phyloP scores from a whole-genome alignment of 2,113 vertebrate species.

The Gobius niger region DNA sequence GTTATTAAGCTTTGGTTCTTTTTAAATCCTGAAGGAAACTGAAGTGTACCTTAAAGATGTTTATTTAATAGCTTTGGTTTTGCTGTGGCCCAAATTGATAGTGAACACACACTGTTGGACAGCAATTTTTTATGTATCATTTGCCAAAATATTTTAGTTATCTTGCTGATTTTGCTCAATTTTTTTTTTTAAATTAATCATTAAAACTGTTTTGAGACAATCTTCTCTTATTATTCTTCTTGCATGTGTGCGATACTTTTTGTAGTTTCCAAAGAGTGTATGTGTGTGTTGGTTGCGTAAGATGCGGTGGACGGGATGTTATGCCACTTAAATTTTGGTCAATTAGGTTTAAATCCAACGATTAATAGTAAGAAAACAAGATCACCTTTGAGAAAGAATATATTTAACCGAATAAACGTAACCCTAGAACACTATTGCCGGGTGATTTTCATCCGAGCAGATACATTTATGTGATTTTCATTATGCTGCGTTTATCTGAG shows the following conservation, averaged over 20 bases:
- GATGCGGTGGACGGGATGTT: too few relatives aligned
- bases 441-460: too few relatives aligned
- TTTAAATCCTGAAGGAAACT: slow-evolving; percentile 5
- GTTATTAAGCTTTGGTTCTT: slow-evolving; percentile 12
- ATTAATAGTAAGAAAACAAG: too few relatives aligned
- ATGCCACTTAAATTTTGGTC: too few relatives aligned
- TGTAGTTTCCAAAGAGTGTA: not conserved
- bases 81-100: slow-evolving; percentile 6
- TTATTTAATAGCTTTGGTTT: slow-evolving; percentile 4
- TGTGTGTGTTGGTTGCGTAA: too few relatives aligned
- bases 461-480: too few relatives aligned
- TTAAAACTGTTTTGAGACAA: slow-evolving; percentile 47
- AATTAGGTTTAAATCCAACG: too few relatives aligned
- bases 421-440: too few relatives aligned
- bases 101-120: slow-evolving; percentile 3
- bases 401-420: too few relatives aligned
- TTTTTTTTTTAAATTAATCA: slow-evolving; percentile 45
- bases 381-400: too few relatives aligned
- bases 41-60: slow-evolving; percentile 15
- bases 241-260: not conserved
- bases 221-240: not conserved
- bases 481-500: too few relatives aligned
- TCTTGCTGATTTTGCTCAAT: slow-evolving; percentile 29
- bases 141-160: slow-evolving; percentile 56
- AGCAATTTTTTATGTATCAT: slow-evolving; percentile 28